Evolutionary conservation across 2,797 vertebrate species (phyloP).

Genomic region (Lagorchestes hirsutus): DNA sequence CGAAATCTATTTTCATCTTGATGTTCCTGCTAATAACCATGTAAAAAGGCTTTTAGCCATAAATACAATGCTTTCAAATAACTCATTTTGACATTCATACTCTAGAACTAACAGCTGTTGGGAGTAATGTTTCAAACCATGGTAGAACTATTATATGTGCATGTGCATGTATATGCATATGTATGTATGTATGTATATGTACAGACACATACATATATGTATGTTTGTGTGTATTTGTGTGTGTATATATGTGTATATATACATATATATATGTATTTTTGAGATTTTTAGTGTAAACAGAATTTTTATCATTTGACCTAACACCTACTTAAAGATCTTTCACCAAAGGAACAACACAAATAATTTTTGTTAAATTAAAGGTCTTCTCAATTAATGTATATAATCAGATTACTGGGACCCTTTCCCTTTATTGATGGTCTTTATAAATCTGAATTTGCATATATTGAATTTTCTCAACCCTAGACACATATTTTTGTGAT

Average conservation of each 20-base stretch:
- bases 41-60: neutral
- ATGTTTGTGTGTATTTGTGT: neutral
- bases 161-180: neutral
- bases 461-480: conserved; percentile 13
- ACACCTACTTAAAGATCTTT: neutral
- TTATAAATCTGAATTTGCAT: conserved; percentile 27
- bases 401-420: neutral
- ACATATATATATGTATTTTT: neutral
- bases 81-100: neutral
- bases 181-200: no score
- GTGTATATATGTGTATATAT: neutral
- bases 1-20: conserved; percentile 28
- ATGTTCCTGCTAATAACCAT: conserved; percentile 3
- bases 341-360: neutral
- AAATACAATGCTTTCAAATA: conserved; percentile 4
- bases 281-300: neutral
- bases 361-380: neutral
- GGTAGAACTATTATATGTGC: neutral
- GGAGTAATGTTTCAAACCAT: neutral
- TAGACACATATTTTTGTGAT: neutral
- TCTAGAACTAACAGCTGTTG: neutral
- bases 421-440: neutral
- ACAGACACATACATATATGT: no score
- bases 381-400: neutral
- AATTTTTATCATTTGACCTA: conserved; percentile 25